Conservation (phyloP, 1,140 invertebrate species). For the Tetranychus cinnabarinus region DNA sequence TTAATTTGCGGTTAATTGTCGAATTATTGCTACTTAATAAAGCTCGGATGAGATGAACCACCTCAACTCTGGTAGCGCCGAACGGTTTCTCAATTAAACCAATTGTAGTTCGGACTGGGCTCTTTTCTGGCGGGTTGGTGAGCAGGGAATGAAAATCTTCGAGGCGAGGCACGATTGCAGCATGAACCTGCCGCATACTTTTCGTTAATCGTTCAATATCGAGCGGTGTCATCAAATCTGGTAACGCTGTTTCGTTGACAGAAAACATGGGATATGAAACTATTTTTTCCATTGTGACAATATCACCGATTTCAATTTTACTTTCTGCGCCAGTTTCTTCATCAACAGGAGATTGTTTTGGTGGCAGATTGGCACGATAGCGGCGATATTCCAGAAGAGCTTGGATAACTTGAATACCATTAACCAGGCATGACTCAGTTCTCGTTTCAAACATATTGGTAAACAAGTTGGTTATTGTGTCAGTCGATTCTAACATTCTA, state of each 20-base stretch:
- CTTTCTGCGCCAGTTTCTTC: neutral
- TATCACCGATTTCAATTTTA: neutral
- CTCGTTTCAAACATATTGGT: constrained; percentile 3
- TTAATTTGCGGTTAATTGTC: constrained; percentile 28
- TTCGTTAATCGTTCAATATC: constrained; percentile 26
- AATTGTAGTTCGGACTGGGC: constrained; percentile 34
- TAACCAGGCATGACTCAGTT: constrained; percentile 5
- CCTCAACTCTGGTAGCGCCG: constrained; percentile 45
- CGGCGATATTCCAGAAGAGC: constrained; percentile 3
- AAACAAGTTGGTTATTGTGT: constrained; percentile 35
- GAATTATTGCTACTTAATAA: constrained; percentile 38
- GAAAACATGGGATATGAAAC: constrained; percentile 12
- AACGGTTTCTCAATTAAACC: constrained; percentile 41
- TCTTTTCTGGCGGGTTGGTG: constrained; percentile 40
- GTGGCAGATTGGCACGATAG: neutral
- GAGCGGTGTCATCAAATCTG: constrained; percentile 20
- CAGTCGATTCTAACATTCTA: constrained; percentile 37
- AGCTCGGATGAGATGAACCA: constrained; percentile 41
- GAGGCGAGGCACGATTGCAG: constrained; percentile 37
- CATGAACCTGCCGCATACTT: constrained; percentile 29
- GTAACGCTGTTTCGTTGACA: constrained; percentile 7
- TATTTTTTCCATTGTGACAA: neutral
- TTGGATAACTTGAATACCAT: constrained; percentile 8
- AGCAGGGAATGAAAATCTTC: constrained; percentile 44
- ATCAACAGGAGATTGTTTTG: neutral